Base-by-base conservation (phyloP, 2,888 invertebrate genomes). In the Dione juno region DNA sequence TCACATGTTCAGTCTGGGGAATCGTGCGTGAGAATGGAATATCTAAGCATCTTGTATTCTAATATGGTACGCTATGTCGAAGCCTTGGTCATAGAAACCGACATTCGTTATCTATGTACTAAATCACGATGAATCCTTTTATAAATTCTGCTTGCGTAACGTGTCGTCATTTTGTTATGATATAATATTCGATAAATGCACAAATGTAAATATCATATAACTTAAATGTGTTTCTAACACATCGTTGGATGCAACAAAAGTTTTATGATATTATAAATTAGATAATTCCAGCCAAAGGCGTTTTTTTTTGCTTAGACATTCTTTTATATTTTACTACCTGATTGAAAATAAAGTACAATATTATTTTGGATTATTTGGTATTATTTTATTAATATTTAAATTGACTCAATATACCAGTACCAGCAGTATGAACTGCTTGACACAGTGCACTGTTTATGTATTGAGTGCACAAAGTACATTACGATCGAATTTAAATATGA, bases 11-110 rank as follows among this genome's bases (percentile, higher is more conserved):
- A 74, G 77, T 78, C 78, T 77, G 72, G 78, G 78, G 79, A 78
- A 70, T 75, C 78, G 78, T 77, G 75, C 84, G 85, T 86, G 86
- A 79, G 79, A 77, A 77, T 73, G 77, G 82, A 84, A 83, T 82
- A 73, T 72, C 69, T 74, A 71, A 80, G 81, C 80, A 81, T 81
- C 81, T 82, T 82, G 82, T 85, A 84, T 86, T 86, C 84, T 83
- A 85, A 87, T 85, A 80, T 82, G 81, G 79, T 71, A 69, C 66
- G 68, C 70, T 69, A 73, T 74, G 74, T 68, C 66, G 74, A 72
- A 68, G 74, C 63, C 70, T 69, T 71, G 77, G 76, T 76, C 76
- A 74, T 75, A 78, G 75, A 77, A 73, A 77, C 79, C 77, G 77
- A 77, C 76, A 75, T 77, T 77, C 61, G 69, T 76, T 77, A 78